Conservation (phyloP, 2,797 vertebrate genomes). For the Leptatherina wallacei region DNA sequence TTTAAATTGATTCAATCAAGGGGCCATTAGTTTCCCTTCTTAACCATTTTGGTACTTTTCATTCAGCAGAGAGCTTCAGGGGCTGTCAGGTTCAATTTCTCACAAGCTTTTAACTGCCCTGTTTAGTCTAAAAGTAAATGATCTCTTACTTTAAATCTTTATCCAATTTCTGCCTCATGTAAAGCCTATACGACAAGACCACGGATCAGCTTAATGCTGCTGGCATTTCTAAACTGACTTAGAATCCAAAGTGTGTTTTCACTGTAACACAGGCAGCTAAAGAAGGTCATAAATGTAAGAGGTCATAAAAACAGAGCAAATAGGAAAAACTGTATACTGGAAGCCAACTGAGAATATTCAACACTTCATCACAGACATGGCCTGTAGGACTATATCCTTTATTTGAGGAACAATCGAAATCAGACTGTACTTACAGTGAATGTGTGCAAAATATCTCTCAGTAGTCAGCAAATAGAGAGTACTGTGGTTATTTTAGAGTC, state of each 20-base stretch:
- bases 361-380: constrained; percentile 63
- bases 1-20: constrained; percentile 73
- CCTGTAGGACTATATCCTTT: constrained; percentile 34
- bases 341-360: constrained; percentile 48
- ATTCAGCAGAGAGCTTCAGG: constrained; percentile 54
- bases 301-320: constrained; percentile 54
- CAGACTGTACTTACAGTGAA: constrained; percentile 47
- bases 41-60: constrained; percentile 45
- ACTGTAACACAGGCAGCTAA: constrained; percentile 51
- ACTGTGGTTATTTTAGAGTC: constrained; percentile 64
- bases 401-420: constrained; percentile 62
- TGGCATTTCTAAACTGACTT: constrained; percentile 47
- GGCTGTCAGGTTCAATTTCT: constrained; percentile 70
- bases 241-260: constrained; percentile 42
- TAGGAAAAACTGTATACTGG: constrained; percentile 52
- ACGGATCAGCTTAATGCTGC: constrained; percentile 39
- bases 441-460: constrained; percentile 67
- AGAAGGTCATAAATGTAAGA: constrained; percentile 61
- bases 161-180: constrained; percentile 62
- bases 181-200: constrained; percentile 41
- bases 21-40: constrained; percentile 66
- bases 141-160: constrained; percentile 64
- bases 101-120: constrained; percentile 53
- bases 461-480: constrained; percentile 58
- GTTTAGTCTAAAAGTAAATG: constrained; percentile 70